Evolutionary conservation across 2,888 invertebrate species (phyloP), one percentile per base, ranked within the genome.

Genomic region (Melipona beecheii): DNA sequence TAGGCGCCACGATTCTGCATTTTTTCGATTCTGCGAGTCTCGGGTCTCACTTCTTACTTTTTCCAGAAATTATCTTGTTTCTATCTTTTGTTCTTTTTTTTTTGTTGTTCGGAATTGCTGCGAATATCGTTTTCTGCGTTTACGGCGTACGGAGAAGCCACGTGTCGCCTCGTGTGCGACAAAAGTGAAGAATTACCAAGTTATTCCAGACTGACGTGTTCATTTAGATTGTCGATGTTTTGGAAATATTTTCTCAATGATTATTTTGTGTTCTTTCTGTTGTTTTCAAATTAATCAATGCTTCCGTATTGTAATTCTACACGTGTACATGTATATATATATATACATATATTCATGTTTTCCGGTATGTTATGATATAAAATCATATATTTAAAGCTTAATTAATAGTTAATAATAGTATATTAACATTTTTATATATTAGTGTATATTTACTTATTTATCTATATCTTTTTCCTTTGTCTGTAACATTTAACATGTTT

Each of bases 41-140:
- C 62, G 17, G 49, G 19, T 64, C 43, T 11, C 43, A 49, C 27
- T 49, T 56, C 50, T 54, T 52, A 68, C 56, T 52, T 68, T 73
- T 81, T 68, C 50, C 24, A n/a, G 81, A 81, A 81, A 81, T 81
- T 54, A 21, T 19, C 31, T 54, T 68, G 19, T 31, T 73, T 50
- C 15, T 43, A n/a, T 17, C 36, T 60, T 54, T 0, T 68, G 43
- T 43, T 43, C 9, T 9, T 9, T 43, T 1, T 1, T 17, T 52
- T 5, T 0, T 43, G 21, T 66, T 24, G 50, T 43, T 11, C 24
- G 15, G 4, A 15, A 13, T 6, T 17, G 21, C 24, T 0, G 27
- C 17, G 19, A 62, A 36, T 52, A 9, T 66, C n/a, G 9, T 36
- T 66, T 19, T 56, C 19, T 56, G 9, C 11, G 17, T 36, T 17